Percentiles rank a stretch among this genome's conserved stretches.
Conservation (phyloP, 2,113 vertebrate genomes). For the Ellobius talpinus region DNA sequence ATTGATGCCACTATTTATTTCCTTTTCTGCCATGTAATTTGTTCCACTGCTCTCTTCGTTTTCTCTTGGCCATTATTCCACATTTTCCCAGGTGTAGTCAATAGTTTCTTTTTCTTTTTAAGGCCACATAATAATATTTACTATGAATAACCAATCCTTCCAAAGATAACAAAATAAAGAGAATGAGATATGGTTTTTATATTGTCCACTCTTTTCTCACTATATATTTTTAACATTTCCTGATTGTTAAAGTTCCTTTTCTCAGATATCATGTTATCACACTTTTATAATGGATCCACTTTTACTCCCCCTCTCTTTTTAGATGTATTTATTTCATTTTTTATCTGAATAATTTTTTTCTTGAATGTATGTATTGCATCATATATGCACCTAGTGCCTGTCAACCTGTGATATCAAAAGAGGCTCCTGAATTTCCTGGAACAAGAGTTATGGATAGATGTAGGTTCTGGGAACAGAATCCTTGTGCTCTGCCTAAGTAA, state of each 20-base stretch:
- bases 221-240: not conserved
- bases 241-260: not conserved
- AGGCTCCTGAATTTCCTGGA: not conserved
- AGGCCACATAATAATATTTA: not conserved
- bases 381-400: not conserved
- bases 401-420: not conserved
- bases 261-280: not conserved
- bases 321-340: not conserved
- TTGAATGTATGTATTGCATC: not conserved
- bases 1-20: constrained; percentile 48
- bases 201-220: not conserved
- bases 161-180: not conserved
- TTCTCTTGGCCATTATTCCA: not conserved
- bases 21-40: constrained; percentile 31
- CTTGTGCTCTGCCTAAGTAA: not conserved
- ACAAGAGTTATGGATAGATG: not conserved
- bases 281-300: not conserved
- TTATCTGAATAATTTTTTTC: not conserved
- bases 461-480: not conserved
- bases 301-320: not conserved
- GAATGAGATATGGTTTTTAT: not conserved
- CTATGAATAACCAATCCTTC: not conserved
- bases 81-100: not conserved
- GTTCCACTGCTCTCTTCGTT: not conserved
- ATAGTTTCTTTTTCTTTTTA: not conserved